These are phyloP conservation scores for Amazona finschi DNA, from an alignment of 2,797 vertebrate genomes.

Conservation along the genomic window DNA sequence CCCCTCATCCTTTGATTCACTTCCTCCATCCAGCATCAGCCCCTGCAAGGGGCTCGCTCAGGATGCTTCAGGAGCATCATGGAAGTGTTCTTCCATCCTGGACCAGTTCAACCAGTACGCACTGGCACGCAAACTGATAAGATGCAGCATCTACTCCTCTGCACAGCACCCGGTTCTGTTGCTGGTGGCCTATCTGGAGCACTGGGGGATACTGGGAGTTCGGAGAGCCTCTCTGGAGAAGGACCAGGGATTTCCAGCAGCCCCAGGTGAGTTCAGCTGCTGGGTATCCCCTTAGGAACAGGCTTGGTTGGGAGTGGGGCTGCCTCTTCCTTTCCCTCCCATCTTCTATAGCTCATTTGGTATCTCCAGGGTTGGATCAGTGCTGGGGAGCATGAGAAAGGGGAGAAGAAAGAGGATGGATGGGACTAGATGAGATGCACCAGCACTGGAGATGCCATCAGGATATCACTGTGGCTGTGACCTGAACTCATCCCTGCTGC, in stretches of 20 bases:
- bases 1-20: neutral
- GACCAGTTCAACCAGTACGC: neutral
- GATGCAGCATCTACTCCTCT: rapidly evolving
- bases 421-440: neutral
- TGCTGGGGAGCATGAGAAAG: rapidly evolving
- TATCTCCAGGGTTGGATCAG: neutral
- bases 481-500: rapidly evolving
- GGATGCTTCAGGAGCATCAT: rapidly evolving
- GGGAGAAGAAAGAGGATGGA: neutral
- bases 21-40: neutral
- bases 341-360: neutral
- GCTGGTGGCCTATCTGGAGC: neutral
- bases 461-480: rapidly evolving
- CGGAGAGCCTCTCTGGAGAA: neutral
- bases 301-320: neutral
- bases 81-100: neutral
- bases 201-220: neutral
- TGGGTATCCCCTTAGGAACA: neutral
- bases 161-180: rapidly evolving
- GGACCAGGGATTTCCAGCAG: neutral
- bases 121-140: rapidly evolving
- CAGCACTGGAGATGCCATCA: rapidly evolving
- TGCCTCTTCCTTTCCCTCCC: neutral
- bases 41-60: neutral
- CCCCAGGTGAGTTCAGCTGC: neutral